Conservation (phyloP, 1,140 invertebrate genomes). For the Solen grandis region DNA sequence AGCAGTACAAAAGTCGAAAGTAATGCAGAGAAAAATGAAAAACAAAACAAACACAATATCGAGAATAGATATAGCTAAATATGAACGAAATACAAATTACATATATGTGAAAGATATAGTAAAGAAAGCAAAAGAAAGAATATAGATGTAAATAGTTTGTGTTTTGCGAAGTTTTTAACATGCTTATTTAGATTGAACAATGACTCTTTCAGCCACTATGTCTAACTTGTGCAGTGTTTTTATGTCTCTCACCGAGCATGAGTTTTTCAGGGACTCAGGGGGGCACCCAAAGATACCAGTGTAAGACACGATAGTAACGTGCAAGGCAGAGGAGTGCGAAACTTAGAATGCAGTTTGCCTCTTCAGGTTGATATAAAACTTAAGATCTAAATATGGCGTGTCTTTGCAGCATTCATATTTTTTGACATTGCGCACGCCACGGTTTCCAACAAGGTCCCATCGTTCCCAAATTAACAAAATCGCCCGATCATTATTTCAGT, state of each 20-base stretch:
- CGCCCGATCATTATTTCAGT: slow-evolving; percentile 67
- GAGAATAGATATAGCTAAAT: too few species aligned
- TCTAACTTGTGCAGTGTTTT: too few species aligned
- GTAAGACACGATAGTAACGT: slow-evolving; percentile 79
- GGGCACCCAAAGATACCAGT: slow-evolving; percentile 81
- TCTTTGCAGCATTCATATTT: slow-evolving; percentile 80
- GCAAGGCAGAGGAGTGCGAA: slow-evolving; percentile 80
- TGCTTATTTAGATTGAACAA: too few species aligned
- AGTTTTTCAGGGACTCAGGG: slow-evolving; percentile 82
- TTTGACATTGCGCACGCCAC: slow-evolving; percentile 68
- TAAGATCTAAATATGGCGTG: slow-evolving; percentile 79
- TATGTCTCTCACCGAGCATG: slow-evolving; percentile 77
- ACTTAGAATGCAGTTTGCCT: slow-evolving; percentile 80
- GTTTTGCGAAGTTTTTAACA: too few species aligned
- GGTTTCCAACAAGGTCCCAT: slow-evolving; percentile 78
- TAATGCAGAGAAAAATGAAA: too few species aligned
- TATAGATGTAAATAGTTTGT: too few species aligned
- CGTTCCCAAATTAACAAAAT: slow-evolving; percentile 80
- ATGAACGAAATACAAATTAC: too few species aligned
- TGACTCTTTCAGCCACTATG: too few species aligned
- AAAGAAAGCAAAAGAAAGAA: too few species aligned
- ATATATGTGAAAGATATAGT: too few species aligned
- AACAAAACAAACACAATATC: too few species aligned
- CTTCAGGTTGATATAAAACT: slow-evolving; percentile 75
- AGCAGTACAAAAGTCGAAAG: too few species aligned